Base-by-base conservation (phyloP, 1,140 invertebrate genomes). In the Bombus haemorrhoidalis region DNA sequence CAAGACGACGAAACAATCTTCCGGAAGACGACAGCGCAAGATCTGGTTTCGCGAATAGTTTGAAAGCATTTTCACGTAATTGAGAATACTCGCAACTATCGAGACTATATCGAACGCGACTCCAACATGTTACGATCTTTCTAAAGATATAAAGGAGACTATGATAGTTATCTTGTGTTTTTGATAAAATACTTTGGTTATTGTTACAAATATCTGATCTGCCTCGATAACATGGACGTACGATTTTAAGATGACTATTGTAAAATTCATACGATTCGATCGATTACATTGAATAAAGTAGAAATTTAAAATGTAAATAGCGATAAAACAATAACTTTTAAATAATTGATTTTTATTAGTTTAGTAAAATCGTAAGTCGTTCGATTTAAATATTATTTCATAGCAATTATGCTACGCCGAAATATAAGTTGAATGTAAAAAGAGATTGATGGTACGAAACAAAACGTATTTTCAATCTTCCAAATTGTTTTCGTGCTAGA, bases 1-100 rank as follows among this genome's bases (percentile, higher is more conserved):
- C 83, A 85, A 74, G 53, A 47, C 47, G 68, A 37, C 66, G 53
- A 85, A 85, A 85, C 77, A 81, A 85, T 85, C 66, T 80, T 81
- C 69, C 22, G 62, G 12, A 62, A 57, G 57, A n/a, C 34, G 74
- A 57, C 47, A n/a, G 9, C 25, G 57, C 39, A 25, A 59, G 37
- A 69, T 25, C n/a, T 59, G 39, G n/a, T 73, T 80, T 47, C 25
- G 59, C 34, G 41, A 81, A 85, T 13, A 37, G 47, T 37, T 73
- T 34, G 57, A 47, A 47, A 47, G 77, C 39, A 53, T 85, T 81
- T n/a, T 74, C 83, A 75, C 83, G 57, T 85, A 85, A 85, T 85
- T 66, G 78, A 73, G 41, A 66, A 76, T 68, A 71, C 10, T 39
- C 37, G 32, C 28, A n/a, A 34, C 34, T n/a, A 43, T 69, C 12